Conservation (phyloP, 2,113 vertebrate genomes). For the Poicephalus meyeri region DNA sequence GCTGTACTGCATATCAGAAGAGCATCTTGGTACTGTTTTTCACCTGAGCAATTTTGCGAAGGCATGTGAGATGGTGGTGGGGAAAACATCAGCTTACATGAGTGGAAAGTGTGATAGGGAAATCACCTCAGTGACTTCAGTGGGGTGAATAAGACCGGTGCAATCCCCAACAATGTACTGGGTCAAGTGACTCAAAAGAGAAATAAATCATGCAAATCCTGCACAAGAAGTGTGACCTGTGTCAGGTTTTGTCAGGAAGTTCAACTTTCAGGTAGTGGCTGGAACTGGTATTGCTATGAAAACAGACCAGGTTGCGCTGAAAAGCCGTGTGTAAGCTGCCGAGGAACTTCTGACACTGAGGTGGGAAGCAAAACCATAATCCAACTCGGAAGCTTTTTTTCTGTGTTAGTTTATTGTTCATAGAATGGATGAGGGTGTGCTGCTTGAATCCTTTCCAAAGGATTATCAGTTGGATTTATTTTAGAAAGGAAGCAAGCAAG, state of each 20-base stretch:
- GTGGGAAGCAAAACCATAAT: background rate
- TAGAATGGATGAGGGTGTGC: background rate
- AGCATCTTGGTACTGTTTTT: background rate
- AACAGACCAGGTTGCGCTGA: background rate
- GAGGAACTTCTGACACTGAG: background rate
- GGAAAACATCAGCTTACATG: background rate
- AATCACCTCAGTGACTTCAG: background rate
- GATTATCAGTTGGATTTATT: background rate
- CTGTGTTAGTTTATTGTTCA: background rate
- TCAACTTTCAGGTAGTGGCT: background rate
- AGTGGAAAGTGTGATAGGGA: background rate
- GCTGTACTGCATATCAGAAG: background rate
- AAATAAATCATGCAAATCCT: background rate
- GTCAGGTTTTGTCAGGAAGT: background rate
- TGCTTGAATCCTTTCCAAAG: background rate
- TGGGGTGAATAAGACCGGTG: background rate
- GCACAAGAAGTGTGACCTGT: background rate
- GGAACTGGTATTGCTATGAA: background rate
- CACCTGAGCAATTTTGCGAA: background rate
- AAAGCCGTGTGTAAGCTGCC: background rate
- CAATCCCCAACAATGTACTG: background rate
- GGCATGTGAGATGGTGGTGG: background rate
- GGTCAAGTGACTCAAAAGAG: background rate
- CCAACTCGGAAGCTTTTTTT: background rate
- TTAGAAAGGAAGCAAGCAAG: background rate